These are phyloP conservation scores for Tragelaphus buxtoni DNA, from an alignment of 2,113 vertebrate genomes.

Conservation along the genomic window DNA sequence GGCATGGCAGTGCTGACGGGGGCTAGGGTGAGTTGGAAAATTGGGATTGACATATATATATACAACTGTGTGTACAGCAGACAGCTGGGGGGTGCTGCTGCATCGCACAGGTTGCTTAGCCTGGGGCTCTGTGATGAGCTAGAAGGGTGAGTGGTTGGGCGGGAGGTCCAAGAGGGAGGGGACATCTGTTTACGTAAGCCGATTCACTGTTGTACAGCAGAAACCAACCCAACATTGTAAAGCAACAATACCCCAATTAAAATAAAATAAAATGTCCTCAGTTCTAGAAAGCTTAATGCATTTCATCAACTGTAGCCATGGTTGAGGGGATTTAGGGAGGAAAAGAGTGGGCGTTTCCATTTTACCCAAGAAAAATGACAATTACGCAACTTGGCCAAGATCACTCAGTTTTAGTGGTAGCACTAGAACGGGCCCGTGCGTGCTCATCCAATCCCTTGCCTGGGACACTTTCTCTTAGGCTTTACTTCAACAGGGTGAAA, in stretches of 20 bases:
- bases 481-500: not conserved
- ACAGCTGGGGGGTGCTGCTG: not conserved
- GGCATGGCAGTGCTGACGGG: not conserved
- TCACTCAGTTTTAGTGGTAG: not conserved
- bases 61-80: rapidly evolving
- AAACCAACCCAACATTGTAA: not conserved
- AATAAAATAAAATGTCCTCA: not conserved
- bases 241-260: not conserved
- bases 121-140: not conserved
- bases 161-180: not conserved
- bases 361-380: not conserved
- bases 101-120: rapidly evolving
- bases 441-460: not conserved
- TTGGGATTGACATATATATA: rapidly evolving
- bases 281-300: not conserved
- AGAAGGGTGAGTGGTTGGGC: rapidly evolving
- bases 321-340: not conserved
- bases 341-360: not conserved
- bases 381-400: not conserved
- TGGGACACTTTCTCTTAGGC: not conserved
- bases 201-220: not conserved
- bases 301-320: not conserved
- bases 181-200: rapidly evolving
- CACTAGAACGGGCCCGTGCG: not conserved
- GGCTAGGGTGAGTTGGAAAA: not conserved